A percentile compares a stretch with the other conserved stretches of the same genome.
These are phyloP conservation scores for Cyprinodon variegatus DNA, from an alignment of 2,113 vertebrate species.

Conservation along the genomic window DNA sequence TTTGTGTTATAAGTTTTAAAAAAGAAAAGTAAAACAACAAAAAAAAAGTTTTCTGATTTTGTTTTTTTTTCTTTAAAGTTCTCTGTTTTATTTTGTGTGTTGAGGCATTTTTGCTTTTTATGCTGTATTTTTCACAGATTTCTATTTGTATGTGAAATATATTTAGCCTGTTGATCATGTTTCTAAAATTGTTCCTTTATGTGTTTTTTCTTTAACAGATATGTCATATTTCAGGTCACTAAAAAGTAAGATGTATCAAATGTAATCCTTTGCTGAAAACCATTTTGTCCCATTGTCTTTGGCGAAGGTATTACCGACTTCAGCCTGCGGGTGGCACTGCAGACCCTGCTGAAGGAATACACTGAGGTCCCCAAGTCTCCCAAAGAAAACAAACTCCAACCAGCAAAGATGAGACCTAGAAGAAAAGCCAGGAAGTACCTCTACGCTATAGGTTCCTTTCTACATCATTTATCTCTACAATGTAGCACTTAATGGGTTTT, in stretches of 20 bases:
- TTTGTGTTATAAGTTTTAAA: too few species aligned
- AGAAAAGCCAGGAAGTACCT: slow-evolving; percentile 98
- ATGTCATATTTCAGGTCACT: background rate
- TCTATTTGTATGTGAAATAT: background rate
- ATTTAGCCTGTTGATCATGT: too few species aligned
- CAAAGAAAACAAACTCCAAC: slow-evolving; percentile 92
- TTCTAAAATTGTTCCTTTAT: background rate
- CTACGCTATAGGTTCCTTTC: slow-evolving; percentile 89
- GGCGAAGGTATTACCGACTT: slow-evolving; percentile 90
- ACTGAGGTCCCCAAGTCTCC: slow-evolving; percentile 91
- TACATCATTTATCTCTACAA: background rate
- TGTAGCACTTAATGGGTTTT: background rate
- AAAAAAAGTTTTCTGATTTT: too few species aligned
- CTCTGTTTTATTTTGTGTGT: too few species aligned
- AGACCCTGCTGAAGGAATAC: slow-evolving; percentile 96
- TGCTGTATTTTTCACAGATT: background rate
- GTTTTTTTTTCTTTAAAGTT: too few species aligned
- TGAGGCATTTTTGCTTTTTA: background rate
- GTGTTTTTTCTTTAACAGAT: background rate
- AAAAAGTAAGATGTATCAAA: background rate
- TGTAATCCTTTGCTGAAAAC: background rate
- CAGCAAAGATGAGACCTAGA: slow-evolving; percentile 90
- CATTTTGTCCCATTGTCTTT: slow-evolving; percentile 14
- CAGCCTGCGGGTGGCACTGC: slow-evolving; percentile 95
- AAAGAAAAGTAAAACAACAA: too few species aligned